Evolutionary conservation across 2,888 invertebrate species (phyloP), one percentile per base, ranked within the genome.

Genomic region (Calephelis perditalis): DNA sequence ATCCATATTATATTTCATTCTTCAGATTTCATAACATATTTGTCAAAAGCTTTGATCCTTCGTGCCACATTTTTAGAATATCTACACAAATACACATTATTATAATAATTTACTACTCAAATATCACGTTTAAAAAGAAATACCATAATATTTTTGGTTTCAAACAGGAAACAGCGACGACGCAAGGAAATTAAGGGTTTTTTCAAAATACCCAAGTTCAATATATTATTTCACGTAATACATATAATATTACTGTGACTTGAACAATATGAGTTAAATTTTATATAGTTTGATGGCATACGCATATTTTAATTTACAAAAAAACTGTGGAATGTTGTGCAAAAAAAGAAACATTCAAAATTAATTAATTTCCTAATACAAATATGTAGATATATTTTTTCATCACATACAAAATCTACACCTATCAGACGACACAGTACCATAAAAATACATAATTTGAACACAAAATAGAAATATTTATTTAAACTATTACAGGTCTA

Each of bases 361-460:
- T 49, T 49, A 49, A 7, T 26, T 49, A 15, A 49, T 10, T 26
- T 12, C 9, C 26, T 0, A 49, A 26, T 8, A 15, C 8, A 12
- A 47, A 5, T n/a, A 7, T 7, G 6, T 45, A 45, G 11, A 45
- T 15, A 8, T 3, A 15, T 26, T 52, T 35, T 52, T 52, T 52
- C 11, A 35, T 11, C 35, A 35, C 35, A 52, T 52, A 35, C 11
- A 52, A 52, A 52, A 52, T 52, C 26, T 52, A 52, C 9, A 7
- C 36, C 36, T 11, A 36, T 36, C 35, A 11, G 7, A 52, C 7
- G n/a, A 52, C 3, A 52, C 52, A 52, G 11, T 11, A 52, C 11
- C 7, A 73, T 69, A 76, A 85, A 87, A 72, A 86, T 88, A 9
- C 58, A 47, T 47, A 10, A 45, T 44, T 56, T 56, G 46, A 57